These are phyloP conservation scores for Mesorhabditis sp. DNA, from an alignment of 2,888 invertebrate species.

Conservation along the genomic window DNA sequence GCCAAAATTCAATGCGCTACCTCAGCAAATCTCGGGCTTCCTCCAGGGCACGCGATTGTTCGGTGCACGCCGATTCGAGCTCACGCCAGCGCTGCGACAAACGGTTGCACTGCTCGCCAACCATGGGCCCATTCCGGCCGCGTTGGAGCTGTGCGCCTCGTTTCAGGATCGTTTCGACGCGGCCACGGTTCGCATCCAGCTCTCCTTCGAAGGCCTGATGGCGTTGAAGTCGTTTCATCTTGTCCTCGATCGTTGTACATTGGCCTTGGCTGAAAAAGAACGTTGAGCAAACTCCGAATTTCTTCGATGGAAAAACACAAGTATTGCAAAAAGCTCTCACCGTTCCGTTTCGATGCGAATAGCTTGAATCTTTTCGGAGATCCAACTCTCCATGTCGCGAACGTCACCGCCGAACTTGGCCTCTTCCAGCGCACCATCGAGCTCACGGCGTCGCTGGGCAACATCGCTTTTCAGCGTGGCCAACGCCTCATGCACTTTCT, in stretches of 20 bases:
- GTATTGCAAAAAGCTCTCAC: slow-evolving; percentile 62
- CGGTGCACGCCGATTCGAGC: slow-evolving; percentile 72
- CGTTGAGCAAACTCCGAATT: too few relatives aligned
- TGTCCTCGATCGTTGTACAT: slow-evolving; percentile 79
- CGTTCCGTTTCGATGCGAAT: slow-evolving; percentile 46
- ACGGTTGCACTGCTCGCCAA: slow-evolving; percentile 52
- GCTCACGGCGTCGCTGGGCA: slow-evolving; percentile 68
- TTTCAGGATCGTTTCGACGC: slow-evolving; percentile 75
- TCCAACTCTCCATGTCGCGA: slow-evolving; percentile 64
- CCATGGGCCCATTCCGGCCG: background rate
- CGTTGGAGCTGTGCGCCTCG: slow-evolving; percentile 25
- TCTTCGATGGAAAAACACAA: too few relatives aligned
- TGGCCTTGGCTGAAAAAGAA: slow-evolving; percentile 66
- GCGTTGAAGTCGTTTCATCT: slow-evolving; percentile 88
- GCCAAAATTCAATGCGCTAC: slow-evolving; percentile 19
- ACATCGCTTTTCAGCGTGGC: slow-evolving; percentile 67
- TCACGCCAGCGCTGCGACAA: slow-evolving; percentile 74
- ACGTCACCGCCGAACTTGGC: slow-evolving; percentile 88
- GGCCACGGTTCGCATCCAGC: slow-evolving; percentile 78
- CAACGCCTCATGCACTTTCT: slow-evolving; percentile 36
- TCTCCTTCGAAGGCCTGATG: slow-evolving; percentile 92
- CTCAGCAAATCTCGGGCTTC: slow-evolving; percentile 95
- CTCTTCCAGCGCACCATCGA: slow-evolving; percentile 77
- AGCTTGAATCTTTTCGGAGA: slow-evolving; percentile 60
- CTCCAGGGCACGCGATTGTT: slow-evolving; percentile 77